Evolutionary conservation across 2,113 vertebrate genomes (phyloP).

Genomic region (Enhydra lutris): DNA sequence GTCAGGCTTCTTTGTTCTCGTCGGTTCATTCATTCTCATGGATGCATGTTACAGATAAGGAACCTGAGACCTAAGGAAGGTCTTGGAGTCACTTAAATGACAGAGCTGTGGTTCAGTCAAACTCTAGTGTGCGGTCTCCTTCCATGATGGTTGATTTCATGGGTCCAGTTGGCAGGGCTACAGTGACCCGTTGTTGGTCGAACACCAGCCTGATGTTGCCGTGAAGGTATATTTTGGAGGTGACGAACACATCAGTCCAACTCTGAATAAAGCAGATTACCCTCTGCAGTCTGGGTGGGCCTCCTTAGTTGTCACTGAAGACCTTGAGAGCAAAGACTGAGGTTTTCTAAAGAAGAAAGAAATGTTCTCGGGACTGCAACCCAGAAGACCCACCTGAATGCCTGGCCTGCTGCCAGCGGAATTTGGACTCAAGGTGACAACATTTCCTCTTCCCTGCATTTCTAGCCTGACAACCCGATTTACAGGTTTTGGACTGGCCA

Average conservation of each 20-base stretch:
- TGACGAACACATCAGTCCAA: not conserved
- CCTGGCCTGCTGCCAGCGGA: not conserved
- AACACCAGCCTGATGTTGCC: not conserved
- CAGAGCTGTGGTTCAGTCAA: not conserved
- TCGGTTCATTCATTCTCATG: not conserved
- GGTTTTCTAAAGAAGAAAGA: not conserved
- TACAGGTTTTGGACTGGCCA: not conserved
- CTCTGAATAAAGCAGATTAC: not conserved
- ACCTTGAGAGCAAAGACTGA: not conserved
- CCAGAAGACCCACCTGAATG: not conserved
- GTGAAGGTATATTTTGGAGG: not conserved
- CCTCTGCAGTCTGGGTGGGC: not conserved
- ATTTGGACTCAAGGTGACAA: not conserved
- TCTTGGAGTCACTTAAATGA: not conserved
- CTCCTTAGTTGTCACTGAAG: not conserved
- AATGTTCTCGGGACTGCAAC: not conserved
- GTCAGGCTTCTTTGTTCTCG: not conserved
- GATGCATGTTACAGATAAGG: not conserved
- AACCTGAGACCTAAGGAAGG: not conserved
- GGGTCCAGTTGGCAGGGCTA: fast-evolving
- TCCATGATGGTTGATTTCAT: fast-evolving
- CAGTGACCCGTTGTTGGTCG: not conserved
- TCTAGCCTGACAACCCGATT: too few relatives aligned
- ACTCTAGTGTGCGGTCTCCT: not conserved
- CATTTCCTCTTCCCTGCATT: not conserved